Base-by-base conservation (phyloP, 2,888 invertebrate genomes). In the Itoplectis maculator region DNA sequence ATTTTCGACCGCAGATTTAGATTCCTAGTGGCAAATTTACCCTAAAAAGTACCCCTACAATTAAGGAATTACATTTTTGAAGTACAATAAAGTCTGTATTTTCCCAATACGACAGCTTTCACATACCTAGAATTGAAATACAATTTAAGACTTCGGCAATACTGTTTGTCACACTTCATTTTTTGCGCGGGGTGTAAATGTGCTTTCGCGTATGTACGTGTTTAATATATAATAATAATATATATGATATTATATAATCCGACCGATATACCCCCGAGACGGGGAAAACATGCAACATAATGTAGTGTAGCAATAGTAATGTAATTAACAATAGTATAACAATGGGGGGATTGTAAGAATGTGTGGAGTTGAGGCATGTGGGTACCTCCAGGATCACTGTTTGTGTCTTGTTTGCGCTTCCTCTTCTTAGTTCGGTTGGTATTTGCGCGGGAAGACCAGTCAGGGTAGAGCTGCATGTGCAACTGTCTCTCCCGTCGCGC, bases 341-440 rank as follows among this genome's bases (percentile, higher is more conserved):
- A 86, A 85, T 85, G 84, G 87, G 90, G 90, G 92, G 88, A 88
- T 88, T 89, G 89, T 88, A 91, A 90, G 90, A 91, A 91, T 91
- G 91, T 90, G 91, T 91, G 91, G 92, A 91, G 88, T 89, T n/a
- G 92, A 92, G 92, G 92, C 91, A 92, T 94, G 94, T 95, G 95
- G 95, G 95, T 97, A 97, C 97, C 97, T 97, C 97, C 97, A 92
- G 92, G 92, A 92, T 92, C 92, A 96, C 97, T 97, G 96, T 96
- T 96, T 95, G 97, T 96, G 95, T 98, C 98, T 97, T 97, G 97
- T 96, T 98, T 97, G 96, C 97, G 97, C 96, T 99, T 99, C 97
- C 99, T 98, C 96, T 99, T 99, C 96, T 98, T 98, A 96, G 99
- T 98, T 95, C 98, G 97, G 94, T 99, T 98, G 95, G 99, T 99